phyloP scores from a whole-genome alignment of 2,888 invertebrate species.

The Hypsopygia costalis region DNA sequence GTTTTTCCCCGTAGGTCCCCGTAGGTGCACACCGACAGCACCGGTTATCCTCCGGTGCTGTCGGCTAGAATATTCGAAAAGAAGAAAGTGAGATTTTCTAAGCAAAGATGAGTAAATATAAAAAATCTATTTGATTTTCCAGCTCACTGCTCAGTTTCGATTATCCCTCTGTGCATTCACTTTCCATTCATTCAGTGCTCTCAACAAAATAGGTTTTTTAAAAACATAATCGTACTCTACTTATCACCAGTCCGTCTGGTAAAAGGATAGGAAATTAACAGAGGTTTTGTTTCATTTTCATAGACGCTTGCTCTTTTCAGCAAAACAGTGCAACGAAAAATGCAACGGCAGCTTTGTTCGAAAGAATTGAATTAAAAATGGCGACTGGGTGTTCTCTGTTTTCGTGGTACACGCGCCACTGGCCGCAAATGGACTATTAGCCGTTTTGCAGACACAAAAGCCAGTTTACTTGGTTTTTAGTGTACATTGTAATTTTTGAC shows the following conservation, averaged over 20 bases:
- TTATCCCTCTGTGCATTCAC: not conserved
- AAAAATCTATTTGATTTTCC: no score
- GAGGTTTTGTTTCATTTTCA: conserved; percentile 54
- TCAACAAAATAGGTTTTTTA: not conserved
- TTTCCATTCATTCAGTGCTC: not conserved
- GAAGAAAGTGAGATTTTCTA: no score
- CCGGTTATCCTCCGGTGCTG: no score
- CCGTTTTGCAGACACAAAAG: conserved; percentile 33
- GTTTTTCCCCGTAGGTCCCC: no score
- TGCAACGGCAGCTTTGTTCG: conserved; percentile 65
- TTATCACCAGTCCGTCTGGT: conserved; percentile 26
- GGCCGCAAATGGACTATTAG: conserved; percentile 76
- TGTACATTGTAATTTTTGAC: conserved; percentile 41
- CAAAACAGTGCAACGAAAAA: conserved; percentile 56
- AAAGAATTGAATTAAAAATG: conserved; percentile 76
- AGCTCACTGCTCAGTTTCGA: no score
- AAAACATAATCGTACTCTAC: conserved; percentile 14
- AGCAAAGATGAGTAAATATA: no score
- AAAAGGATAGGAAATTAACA: conserved; percentile 61
- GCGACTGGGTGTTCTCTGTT: conserved; percentile 56
- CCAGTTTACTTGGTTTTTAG: conserved; percentile 38
- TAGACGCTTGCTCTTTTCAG: conserved; percentile 57
- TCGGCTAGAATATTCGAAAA: no score
- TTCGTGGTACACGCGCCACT: conserved; percentile 61
- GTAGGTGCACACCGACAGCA: no score